A percentile compares a stretch with the other conserved stretches of the same genome.
Conservation (phyloP, 2,888 invertebrate species). For the Cosmorhoe ocellata region DNA sequence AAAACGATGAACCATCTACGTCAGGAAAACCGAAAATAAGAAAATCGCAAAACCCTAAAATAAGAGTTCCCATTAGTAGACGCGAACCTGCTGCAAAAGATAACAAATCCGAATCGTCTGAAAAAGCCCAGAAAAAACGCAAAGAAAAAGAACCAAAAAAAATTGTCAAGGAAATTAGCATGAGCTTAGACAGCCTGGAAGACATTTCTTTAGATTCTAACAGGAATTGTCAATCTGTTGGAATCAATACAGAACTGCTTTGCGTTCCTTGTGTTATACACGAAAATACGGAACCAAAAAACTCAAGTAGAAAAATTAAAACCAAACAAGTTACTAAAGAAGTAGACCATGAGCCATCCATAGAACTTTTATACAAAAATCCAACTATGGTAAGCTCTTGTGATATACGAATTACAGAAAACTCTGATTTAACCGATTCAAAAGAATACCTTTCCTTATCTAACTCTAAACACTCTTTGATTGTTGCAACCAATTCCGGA, state of each 20-base stretch:
- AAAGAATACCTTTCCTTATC: constrained; percentile 40
- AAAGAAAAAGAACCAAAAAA: constrained; percentile 35
- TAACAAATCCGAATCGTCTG: constrained; percentile 28
- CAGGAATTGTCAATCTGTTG: constrained; percentile 57
- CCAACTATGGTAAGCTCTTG: constrained; percentile 55
- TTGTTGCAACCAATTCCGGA: constrained; percentile 38
- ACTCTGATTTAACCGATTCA: constrained; percentile 38
- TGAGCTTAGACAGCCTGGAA: constrained; percentile 73
- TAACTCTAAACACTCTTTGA: constrained; percentile 34
- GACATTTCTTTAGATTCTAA: constrained; percentile 40
- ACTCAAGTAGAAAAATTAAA: constrained; percentile 36
- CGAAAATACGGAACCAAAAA: constrained; percentile 48
- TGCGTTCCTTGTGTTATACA: constrained; percentile 73
- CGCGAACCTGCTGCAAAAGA: constrained; percentile 27
- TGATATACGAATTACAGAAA: constrained; percentile 44
- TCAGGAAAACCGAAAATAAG: constrained; percentile 21
- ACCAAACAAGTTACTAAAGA: constrained; percentile 26
- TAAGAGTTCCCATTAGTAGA: constrained; percentile 22
- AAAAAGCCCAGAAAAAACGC: constrained; percentile 29
- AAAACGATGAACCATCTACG: constrained; percentile 8
- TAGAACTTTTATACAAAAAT: constrained; percentile 69
- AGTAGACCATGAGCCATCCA: constrained; percentile 42
- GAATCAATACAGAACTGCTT: constrained; percentile 67
- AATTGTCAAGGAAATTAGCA: constrained; percentile 57
- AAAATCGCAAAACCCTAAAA: constrained; percentile 28